Base-by-base conservation (phyloP, 2,888 invertebrate genomes). In the Sycophila texana region DNA sequence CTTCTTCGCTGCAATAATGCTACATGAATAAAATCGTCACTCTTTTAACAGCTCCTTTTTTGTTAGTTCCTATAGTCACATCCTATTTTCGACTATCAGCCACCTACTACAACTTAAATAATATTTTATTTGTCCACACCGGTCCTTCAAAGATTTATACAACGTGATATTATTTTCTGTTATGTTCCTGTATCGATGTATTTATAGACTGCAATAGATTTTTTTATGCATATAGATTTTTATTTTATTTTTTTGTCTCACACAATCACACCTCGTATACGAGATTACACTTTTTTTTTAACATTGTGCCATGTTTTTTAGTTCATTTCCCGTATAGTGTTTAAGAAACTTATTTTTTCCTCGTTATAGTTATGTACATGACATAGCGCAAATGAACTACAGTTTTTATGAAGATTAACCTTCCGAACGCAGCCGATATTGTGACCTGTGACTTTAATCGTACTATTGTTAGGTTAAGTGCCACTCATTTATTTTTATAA, bases 341-440 rank as follows among this genome's bases (percentile, higher is more conserved):
- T 61, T 78, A 81, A 81, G 75, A 57, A 78, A 63, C 22, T 14
- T 70, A 51, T 60, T 70, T 63, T 49, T n/a, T 49, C 53, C 30
- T 73, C 66, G 60, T 63, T 20, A 74, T 81, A 73, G 60, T 66
- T 63, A 71, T 70, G 74, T 16, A 76, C 74, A 66, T 65, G 66
- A 81, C 79, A 63, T 68, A 65, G 70, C 22, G 30, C 22, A 74
- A 58, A 61, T 4, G 57, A 61, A 73, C 70, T 79, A 71, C 81
- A 81, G 81, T 81, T 81, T 81, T 81, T 79, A 77, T 81, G 67
- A 79, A 81, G 81, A 79, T 77, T 49, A 14, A 20, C 14, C 30
- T 60, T 67, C 16, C 49, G 22, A 58, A 66, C 63, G 71, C 67
- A 79, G 77, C 73, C 70, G 39, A 81, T 79, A 79, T 79, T 81